phyloP scores from a whole-genome alignment of 2,113 vertebrate species.

The Cranoglanis bouderius region DNA sequence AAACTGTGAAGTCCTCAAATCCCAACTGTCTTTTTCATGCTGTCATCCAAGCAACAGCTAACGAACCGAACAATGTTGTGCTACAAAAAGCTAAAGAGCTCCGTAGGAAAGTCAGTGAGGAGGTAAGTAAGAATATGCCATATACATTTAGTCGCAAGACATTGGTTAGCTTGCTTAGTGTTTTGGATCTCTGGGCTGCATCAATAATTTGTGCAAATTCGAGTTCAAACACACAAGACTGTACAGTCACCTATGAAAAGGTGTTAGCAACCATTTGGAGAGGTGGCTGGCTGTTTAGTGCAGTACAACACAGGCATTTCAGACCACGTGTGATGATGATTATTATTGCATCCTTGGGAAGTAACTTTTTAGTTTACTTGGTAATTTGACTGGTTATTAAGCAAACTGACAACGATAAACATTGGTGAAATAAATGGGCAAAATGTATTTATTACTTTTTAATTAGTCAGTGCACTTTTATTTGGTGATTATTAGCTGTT shows the following conservation, averaged over 20 bases:
- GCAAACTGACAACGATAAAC: neutral
- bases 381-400: neutral
- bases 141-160: neutral
- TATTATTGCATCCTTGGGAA: neutral
- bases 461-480: too few species aligned
- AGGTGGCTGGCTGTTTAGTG: neutral
- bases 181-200: neutral
- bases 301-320: neutral
- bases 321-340: neutral
- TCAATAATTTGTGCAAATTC: too few species aligned
- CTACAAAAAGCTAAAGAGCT: constrained; percentile 27
- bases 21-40: constrained; percentile 42
- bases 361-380: neutral
- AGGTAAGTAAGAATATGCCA: constrained; percentile 2
- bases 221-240: neutral
- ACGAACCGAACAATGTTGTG: neutral
- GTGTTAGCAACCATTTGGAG: neutral
- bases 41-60: constrained; percentile 34
- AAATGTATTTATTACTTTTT: too few species aligned
- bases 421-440: too few species aligned
- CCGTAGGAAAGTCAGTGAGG: neutral
- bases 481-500: too few species aligned
- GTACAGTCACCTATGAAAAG: neutral
- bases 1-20: constrained; percentile 3
- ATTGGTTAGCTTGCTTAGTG: neutral